Evolutionary conservation across 1,140 invertebrate species (phyloP).

Genomic region (Diorhabda sublineata): DNA sequence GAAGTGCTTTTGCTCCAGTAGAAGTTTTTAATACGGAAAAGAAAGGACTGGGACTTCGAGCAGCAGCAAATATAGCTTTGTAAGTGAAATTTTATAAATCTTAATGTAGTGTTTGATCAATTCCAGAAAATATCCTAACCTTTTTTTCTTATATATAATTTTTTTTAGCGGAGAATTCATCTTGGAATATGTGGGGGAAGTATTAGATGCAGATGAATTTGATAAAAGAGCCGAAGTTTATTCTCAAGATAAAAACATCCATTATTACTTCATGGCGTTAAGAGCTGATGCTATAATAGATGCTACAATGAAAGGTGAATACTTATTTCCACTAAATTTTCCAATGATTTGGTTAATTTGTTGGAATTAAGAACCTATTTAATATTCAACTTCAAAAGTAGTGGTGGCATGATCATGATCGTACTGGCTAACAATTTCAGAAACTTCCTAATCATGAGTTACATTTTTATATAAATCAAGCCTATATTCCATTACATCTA

Average conservation of each 20-base stretch:
- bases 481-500: no score
- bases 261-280: slow-evolving; percentile 98
- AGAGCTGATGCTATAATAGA: slow-evolving; percentile 94
- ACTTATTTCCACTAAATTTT: no score
- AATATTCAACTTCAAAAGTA: no score
- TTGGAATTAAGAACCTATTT: background rate
- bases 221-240: slow-evolving; percentile 84
- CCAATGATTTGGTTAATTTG: background rate
- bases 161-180: slow-evolving; percentile 85
- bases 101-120: no score
- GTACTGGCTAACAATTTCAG: no score
- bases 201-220: slow-evolving; percentile 87
- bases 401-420: no score
- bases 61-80: slow-evolving; percentile 66
- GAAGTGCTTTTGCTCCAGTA: slow-evolving; percentile 75
- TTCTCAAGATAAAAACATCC: slow-evolving; percentile 83
- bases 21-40: slow-evolving; percentile 88
- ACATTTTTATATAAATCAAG: no score
- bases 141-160: background rate
- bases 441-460: no score
- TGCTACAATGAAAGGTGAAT: slow-evolving; percentile 75
- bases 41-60: slow-evolving; percentile 91
- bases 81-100: slow-evolving; percentile 51
- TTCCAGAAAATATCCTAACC: background rate
- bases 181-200: slow-evolving; percentile 98